Conservation (phyloP, 2,888 invertebrate species). For the Eupelmus urozonus region DNA sequence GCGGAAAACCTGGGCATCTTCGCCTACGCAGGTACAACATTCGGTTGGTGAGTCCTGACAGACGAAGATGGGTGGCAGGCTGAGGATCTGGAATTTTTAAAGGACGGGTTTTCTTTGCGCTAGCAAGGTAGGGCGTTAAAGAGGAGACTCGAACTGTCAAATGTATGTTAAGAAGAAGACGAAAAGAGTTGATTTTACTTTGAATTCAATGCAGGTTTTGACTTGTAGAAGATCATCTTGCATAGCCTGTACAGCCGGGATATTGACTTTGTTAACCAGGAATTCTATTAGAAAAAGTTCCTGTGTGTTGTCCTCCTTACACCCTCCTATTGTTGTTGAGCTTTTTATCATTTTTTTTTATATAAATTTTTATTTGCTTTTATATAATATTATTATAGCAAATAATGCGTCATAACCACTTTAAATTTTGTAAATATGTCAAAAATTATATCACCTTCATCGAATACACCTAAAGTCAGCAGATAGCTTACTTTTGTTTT, state of each 20-base stretch:
- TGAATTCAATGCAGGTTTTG: slow-evolving; percentile 82
- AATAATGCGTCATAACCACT: slow-evolving; percentile 26
- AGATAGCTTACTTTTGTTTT: slow-evolving; percentile 31
- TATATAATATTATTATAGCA: slow-evolving; percentile 3
- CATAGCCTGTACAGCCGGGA: slow-evolving; percentile 71
- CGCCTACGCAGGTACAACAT: slow-evolving; percentile 75
- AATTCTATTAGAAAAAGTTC: slow-evolving; percentile 82
- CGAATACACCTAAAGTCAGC: slow-evolving; percentile 22
- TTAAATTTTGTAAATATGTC: slow-evolving; percentile 27
- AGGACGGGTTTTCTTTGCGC: too few species aligned
- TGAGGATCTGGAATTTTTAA: slow-evolving; percentile 78
- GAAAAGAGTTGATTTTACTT: too few species aligned
- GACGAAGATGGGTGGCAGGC: slow-evolving; percentile 81
- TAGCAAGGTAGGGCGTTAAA: too few species aligned
- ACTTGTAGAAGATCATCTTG: slow-evolving; percentile 69
- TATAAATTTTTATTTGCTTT: slow-evolving; percentile 8
- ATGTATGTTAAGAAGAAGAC: too few species aligned
- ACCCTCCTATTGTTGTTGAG: neutral
- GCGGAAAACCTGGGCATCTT: slow-evolving; percentile 79
- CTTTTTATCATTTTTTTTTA: slow-evolving; percentile 8
- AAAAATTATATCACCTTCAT: neutral
- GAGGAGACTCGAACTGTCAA: too few species aligned
- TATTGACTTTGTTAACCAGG: slow-evolving; percentile 79
- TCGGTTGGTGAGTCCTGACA: slow-evolving; percentile 80
- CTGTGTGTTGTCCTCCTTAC: slow-evolving; percentile 63